Evolutionary conservation across 2,888 invertebrate species (phyloP).

Genomic region (Morpho helenor): DNA sequence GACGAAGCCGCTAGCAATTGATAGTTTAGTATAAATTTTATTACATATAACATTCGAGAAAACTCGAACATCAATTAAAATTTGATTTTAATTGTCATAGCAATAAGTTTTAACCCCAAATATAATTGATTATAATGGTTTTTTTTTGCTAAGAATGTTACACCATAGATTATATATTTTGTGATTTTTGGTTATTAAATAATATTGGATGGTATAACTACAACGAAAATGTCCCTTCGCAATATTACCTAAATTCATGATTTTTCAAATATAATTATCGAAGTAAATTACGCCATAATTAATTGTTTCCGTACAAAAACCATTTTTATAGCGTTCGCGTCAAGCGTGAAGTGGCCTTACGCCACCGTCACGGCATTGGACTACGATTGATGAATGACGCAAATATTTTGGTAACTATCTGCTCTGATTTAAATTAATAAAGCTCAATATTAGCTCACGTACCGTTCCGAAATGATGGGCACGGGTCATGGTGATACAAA

Average conservation of each 20-base stretch:
- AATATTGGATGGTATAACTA: too few species aligned
- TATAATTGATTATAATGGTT: too few species aligned
- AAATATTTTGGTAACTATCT: slow-evolving; percentile 24
- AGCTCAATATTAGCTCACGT: slow-evolving; percentile 24
- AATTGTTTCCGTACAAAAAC: slow-evolving; percentile 5
- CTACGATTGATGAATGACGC: slow-evolving; percentile 15
- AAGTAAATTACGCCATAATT: neutral
- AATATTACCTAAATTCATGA: neutral
- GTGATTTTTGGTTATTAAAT: too few species aligned
- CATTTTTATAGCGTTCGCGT: slow-evolving; percentile 2
- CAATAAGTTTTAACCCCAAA: too few species aligned
- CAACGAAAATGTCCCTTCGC: neutral
- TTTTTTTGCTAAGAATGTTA: too few species aligned
- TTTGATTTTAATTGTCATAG: too few species aligned
- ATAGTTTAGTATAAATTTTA: too few species aligned
- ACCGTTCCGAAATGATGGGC: slow-evolving; percentile 17
- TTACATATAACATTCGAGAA: too few species aligned
- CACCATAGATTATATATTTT: too few species aligned
- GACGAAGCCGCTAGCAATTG: too few species aligned
- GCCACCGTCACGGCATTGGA: slow-evolving; percentile 14
- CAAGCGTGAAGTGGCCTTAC: slow-evolving; percentile 10
- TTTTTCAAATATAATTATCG: neutral
- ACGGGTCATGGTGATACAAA: slow-evolving; percentile 22
- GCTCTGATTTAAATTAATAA: slow-evolving; percentile 22
- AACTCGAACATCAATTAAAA: too few species aligned